These are phyloP conservation scores for Megaceryle maxima DNA, from an alignment of 2,113 vertebrate genomes.

Conservation along the genomic window DNA sequence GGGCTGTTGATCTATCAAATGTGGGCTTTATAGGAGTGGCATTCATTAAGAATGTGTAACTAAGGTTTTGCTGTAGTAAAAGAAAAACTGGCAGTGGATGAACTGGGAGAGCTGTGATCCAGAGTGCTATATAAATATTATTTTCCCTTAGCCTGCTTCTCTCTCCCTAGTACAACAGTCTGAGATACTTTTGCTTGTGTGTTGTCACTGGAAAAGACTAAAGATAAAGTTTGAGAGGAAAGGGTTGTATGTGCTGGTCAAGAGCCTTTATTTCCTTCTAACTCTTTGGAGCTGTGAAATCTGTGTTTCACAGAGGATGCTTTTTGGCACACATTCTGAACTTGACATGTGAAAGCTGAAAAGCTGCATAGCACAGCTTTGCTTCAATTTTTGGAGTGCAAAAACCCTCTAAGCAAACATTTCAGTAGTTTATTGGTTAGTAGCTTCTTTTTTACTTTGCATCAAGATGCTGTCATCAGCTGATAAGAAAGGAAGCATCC, in stretches of 20 bases:
- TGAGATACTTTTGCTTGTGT: neutral
- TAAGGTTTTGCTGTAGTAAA: neutral
- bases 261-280: neutral
- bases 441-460: neutral
- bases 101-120: neutral
- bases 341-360: neutral
- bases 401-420: neutral
- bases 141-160: neutral
- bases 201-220: neutral
- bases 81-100: neutral
- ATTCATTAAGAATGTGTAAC: neutral
- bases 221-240: neutral
- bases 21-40: neutral
- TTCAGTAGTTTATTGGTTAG: neutral
- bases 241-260: neutral
- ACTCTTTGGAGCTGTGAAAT: neutral
- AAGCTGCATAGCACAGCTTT: neutral
- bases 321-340: neutral
- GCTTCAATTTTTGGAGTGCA: neutral
- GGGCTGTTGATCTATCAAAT: neutral
- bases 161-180: neutral
- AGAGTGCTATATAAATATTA: neutral
- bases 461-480: neutral
- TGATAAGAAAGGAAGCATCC: neutral
- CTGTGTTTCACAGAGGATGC: neutral